Percentiles rank a stretch among this genome's conserved stretches.
These are phyloP conservation scores for Colletes collaris DNA, from an alignment of 2,888 invertebrate genomes.

Conservation along the genomic window DNA sequence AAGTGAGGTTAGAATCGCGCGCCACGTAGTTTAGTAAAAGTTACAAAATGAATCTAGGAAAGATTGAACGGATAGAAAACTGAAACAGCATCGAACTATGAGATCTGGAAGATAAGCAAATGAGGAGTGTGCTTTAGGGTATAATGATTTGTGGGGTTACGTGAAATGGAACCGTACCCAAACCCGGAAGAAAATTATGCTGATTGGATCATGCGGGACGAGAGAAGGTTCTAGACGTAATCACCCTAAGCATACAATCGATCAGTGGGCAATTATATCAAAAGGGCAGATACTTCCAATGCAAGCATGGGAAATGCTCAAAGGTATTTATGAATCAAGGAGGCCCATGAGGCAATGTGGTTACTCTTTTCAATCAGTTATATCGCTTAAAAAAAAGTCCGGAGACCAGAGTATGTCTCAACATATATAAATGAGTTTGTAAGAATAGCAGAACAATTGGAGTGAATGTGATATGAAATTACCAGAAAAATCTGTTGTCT, in stretches of 20 bases:
- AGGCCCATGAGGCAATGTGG: conserved; percentile 14
- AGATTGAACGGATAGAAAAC: conserved; percentile 4
- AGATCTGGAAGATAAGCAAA: conserved; percentile 1
- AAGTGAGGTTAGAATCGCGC: conserved; percentile 1
- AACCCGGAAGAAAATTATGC: not conserved
- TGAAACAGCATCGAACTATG: conserved; percentile 8
- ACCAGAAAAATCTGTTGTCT: conserved; percentile 3
- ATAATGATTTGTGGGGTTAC: conserved; percentile 16
- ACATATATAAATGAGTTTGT: conserved; percentile 9
- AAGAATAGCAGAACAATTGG: not conserved
- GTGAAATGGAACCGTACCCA: not conserved
- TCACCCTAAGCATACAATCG: not conserved
- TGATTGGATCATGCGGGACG: not conserved
- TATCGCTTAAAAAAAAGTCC: conserved; percentile 1
- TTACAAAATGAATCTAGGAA: not conserved
- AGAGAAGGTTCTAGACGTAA: conserved; percentile 10
- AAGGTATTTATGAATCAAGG: conserved; percentile 7
- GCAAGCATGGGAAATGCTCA: conserved; percentile 5
- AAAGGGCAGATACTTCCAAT: conserved; percentile 3
- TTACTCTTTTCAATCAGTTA: conserved; percentile 4
- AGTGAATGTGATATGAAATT: conserved; percentile 7
- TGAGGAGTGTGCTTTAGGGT: not conserved
- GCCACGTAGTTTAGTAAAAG: not conserved
- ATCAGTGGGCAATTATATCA: not conserved
- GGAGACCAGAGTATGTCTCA: conserved; percentile 2